A percentile compares a stretch with the other conserved stretches of the same genome.
Evolutionary conservation across 2,888 invertebrate genomes (phyloP).

Genomic region (Iphiclides podalirius): DNA sequence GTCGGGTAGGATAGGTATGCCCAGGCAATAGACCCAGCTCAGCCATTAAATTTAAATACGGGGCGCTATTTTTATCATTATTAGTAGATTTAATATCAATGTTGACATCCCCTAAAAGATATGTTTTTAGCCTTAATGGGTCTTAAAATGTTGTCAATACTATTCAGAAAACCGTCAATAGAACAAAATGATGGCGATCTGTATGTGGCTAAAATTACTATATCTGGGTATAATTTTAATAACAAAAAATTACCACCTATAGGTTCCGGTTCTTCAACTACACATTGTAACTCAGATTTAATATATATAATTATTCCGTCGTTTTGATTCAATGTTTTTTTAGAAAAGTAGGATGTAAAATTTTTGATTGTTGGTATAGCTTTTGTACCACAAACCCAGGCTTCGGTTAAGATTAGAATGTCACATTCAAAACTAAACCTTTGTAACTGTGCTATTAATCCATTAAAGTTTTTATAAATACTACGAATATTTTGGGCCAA

Average conservation of each 20-base stretch:
- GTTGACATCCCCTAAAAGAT: neutral
- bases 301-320: no score
- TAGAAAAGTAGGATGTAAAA: no score
- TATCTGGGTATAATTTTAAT: no score
- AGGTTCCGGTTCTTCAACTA: no score
- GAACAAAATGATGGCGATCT: no score
- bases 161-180: no score
- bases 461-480: conserved; percentile 1
- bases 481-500: neutral
- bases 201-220: no score
- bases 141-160: no score
- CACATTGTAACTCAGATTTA: no score
- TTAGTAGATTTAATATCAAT: neutral
- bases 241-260: no score
- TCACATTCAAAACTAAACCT: conserved; percentile 2
- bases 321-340: no score
- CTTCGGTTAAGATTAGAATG: neutral
- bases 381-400: neutral
- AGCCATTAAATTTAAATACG: conserved; percentile 3
- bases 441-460: neutral
- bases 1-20: neutral
- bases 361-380: neutral
- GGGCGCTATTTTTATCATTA: neutral
- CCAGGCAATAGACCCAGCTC: conserved; percentile 1
- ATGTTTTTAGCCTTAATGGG: conserved; percentile 1